phyloP scores from a whole-genome alignment of 1,140 invertebrate genomes.

The Drosophila repleta region DNA sequence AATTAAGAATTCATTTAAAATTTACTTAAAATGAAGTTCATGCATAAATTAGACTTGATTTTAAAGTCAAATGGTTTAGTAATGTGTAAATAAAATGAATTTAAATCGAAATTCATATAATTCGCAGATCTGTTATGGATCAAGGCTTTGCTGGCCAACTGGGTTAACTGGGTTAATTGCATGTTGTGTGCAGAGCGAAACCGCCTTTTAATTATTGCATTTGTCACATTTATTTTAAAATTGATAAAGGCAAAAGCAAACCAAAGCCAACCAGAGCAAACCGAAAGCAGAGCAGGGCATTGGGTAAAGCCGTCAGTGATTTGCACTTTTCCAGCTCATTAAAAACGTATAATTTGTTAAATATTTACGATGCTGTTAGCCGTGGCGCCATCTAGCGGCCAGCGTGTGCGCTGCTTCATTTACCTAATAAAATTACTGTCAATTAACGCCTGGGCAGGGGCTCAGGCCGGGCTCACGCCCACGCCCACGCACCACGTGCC shows the following conservation, averaged over 20 bases:
- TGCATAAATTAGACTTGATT: too few species aligned
- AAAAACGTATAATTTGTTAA: conserved; percentile 80
- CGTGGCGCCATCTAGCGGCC: conserved; percentile 48
- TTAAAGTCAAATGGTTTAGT: background rate
- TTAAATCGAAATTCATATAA: conserved; percentile 24
- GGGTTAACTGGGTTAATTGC: conserved; percentile 43
- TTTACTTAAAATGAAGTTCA: too few species aligned
- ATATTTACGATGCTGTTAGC: conserved; percentile 73
- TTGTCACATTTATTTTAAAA: conserved; percentile 31
- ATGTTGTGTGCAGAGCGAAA: conserved; percentile 30
- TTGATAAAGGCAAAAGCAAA: background rate
- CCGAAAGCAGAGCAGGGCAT: background rate
- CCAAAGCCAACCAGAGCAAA: conserved; percentile 1
- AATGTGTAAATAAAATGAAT: too few species aligned
- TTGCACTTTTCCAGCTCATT: conserved; percentile 82
- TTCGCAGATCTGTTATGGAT: conserved; percentile 6
- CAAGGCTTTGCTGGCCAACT: background rate
- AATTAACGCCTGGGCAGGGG: conserved; percentile 60
- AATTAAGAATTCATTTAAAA: too few species aligned
- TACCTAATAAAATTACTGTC: conserved; percentile 81
- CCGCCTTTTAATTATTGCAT: conserved; percentile 54
- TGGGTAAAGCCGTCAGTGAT: conserved; percentile 65
- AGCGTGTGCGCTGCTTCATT: conserved; percentile 50
- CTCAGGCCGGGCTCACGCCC: background rate
- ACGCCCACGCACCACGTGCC: conserved; percentile 2